A percentile compares a stretch with the other conserved stretches of the same genome.
These are phyloP conservation scores for Brachypodius melanocephalos DNA, from an alignment of 2,113 vertebrate species.

Conservation along the genomic window DNA sequence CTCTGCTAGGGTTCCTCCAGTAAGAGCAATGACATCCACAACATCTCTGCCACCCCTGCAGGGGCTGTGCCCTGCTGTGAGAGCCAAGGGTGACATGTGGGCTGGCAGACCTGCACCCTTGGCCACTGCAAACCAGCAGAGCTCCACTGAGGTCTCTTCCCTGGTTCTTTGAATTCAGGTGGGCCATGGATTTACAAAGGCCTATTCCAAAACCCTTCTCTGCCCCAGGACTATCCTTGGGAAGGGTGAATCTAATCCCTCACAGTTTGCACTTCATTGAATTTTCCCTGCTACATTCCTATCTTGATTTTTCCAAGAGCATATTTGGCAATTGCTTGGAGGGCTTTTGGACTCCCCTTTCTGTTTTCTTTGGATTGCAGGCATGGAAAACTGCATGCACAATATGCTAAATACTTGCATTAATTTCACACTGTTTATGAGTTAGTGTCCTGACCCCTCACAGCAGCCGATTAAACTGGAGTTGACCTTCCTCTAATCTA, in stretches of 20 bases:
- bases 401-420: background rate
- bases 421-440: background rate
- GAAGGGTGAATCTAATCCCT: background rate
- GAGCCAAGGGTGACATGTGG: background rate
- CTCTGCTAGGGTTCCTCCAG: background rate
- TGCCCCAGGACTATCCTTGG: background rate
- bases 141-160: background rate
- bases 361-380: background rate
- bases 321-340: background rate
- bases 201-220: background rate
- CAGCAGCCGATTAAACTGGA: background rate
- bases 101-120: background rate
- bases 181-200: background rate
- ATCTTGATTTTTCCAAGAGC: background rate
- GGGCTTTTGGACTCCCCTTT: background rate
- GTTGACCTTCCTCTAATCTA: conserved; percentile 15
- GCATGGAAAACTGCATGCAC: background rate
- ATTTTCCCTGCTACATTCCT: background rate
- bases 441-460: background rate
- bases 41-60: background rate
- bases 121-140: background rate
- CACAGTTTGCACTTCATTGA: background rate
- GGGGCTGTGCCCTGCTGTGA: background rate
- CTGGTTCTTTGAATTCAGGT: background rate
- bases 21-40: background rate